Base-by-base conservation (phyloP, 30 jellyfish, hydroid and myxozoan species). In the Chrysaora quinquecirrha region DNA sequence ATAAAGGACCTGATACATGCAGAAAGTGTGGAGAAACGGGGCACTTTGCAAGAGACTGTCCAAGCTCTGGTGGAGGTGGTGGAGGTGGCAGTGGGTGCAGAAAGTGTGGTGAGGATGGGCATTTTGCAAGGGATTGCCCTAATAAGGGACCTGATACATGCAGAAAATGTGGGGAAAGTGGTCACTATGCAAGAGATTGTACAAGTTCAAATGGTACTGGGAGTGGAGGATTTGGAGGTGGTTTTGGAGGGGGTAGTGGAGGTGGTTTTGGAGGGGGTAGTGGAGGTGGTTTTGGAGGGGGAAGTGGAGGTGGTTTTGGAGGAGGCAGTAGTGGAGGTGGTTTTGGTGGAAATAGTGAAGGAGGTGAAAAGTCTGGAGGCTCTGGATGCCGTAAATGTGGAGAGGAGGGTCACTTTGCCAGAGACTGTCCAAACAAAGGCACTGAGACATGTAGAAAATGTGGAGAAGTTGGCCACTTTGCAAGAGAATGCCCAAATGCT, bases 341-440 rank as follows among this genome's bases (percentile, higher is more conserved):
- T 16, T 70, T 34, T 25, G 89, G 95, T 50, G 82, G 75, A 22
- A 83, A 30, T 10, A 23, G 76, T 64, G 82, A 75, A 30, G 73
- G 84, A 34, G 73, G 35, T 11, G 83, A n/a, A n/a, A n/a, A 72
- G 11, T 64, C 71, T 1, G 84, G 86, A 11, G 84, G 90, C n/a
- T 76, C 90, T 10, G 88, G 87, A 1, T 75, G 90, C 65, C 89
- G 96, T 6, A 82, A 87, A 34, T 92, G 98, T 79, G 98, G 98
- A 4, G 98, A 93, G 54, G 94, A 77, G 18, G 98, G 98, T 1
- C 98, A 93, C 62, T 93, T 77, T 80, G 98, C 97, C 24, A 74
- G 96, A 54, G 98, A 93, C 14, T 93, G 98, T 58, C 96, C 90
- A 29, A 78, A 71, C 27, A 70, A 79, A 56, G 73, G 78, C 16